Evolutionary conservation across 2,113 vertebrate genomes (phyloP), one percentile per base, ranked within the genome.

Genomic region (Dryoscopus gambensis): DNA sequence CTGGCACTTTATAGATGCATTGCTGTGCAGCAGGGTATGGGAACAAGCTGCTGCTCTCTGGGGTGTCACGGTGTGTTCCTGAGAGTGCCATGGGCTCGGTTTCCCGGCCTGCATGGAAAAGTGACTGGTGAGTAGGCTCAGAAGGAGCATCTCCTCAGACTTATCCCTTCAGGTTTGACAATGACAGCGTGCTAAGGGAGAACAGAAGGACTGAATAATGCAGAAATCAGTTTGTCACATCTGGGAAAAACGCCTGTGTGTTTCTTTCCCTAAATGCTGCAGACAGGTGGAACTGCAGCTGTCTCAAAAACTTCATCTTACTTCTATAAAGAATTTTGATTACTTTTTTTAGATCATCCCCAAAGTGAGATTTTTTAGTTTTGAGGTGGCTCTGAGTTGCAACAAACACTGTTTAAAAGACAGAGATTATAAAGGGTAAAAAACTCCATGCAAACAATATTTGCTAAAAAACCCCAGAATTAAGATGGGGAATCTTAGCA

Each of bases 51-150:
- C 37, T 64, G 3, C n/a, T 75, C 30, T 40, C 49, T 46, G 39
- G 2, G 3, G 11, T 23, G 47, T 28, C 60, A 11, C 31, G 42
- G 31, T 5, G 10, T 7, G 3, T 25, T 53, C 93, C 70, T 24
- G 30, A 21, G 3, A 13, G 49, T 0, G 2, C 28, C 13, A 3
- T 2, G 39, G 42, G 20, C 19, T 70, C 13, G 2, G 3, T 50
- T 73, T 53, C 23, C 13, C 8, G 7, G 28, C 24, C 73, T 70
- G 65, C n/a, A 5, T 4, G n/a, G 39, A 6, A 39, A 46, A 40
- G 16, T 6, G 23, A 7, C 53, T 46, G 23, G 12, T 40, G 62
- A 8, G 24, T 37, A 15, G 52, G 33, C 49, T 82, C 56, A 76
- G 56, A 27, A 56, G n/a, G 46, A 84, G 18, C 40, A 57, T 49